Evolutionary conservation across 2,888 invertebrate species (phyloP), one percentile per base, ranked within the genome.

Genomic region (Pseudanteris insignis): DNA sequence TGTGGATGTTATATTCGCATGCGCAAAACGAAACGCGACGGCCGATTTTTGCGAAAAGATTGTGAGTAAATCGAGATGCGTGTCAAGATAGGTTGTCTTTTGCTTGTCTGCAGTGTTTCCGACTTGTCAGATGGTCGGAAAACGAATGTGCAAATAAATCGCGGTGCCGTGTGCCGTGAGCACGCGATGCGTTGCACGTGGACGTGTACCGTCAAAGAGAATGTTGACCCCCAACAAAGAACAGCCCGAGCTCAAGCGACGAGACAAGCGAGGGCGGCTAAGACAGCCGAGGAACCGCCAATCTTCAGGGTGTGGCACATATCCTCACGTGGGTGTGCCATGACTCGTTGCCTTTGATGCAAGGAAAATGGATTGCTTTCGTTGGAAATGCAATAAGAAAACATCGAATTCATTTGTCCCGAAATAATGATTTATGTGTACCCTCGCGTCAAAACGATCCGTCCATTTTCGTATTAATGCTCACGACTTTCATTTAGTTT

Each of bases 71-170:
- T 48, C 30, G 62, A 51, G 59, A 59, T 63, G 37, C 50, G 59
- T 44, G 51, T 51, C 59, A 65, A 51, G 59, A 60, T 62, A 47
- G 62, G 54, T 48, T 59, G 58, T 59, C 65, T 59, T 51, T 62
- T 50, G 53, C 33, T 54, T 57, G 55, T 51, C 40, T 50, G 38
- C 29, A 44, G 53, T 21, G 55, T 65, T 63, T 57, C 60, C 57
- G 63, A 59, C 46, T 47, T 63, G 63, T 59, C 61, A 51, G 63
- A 53, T 21, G 53, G 41, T 44, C 43, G 60, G 36, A 28, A 54
- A 63, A 62, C 57, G 64, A 47, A 54, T 59, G 65, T 44, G 57
- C 60, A 59, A 64, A 67, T 65, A 64, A 62, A 65, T 59, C 59
- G 63, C 57, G 55, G 48, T 50, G 51, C 51, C 55, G 57, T 57